These are phyloP conservation scores for Mobula birostris DNA, from an alignment of 2,113 vertebrate species.

Conservation along the genomic window DNA sequence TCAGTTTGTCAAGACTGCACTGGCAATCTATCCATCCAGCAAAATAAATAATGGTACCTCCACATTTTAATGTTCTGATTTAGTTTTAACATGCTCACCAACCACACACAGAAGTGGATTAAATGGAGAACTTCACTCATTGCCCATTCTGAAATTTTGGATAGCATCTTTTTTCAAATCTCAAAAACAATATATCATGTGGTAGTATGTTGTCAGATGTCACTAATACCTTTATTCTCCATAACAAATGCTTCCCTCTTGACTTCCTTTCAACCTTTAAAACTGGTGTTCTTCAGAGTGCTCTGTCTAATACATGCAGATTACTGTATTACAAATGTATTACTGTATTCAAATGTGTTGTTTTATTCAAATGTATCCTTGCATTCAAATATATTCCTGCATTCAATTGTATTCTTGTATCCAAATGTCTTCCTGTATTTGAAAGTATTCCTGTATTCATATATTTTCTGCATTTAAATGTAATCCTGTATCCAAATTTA, in stretches of 20 bases:
- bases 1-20: neutral
- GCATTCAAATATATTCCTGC: too few species aligned
- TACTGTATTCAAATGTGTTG: neutral
- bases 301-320: neutral
- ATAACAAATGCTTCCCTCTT: neutral
- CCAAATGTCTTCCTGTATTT: neutral
- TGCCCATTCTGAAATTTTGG: neutral
- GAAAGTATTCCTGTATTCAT: too few species aligned
- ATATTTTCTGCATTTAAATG: too few species aligned
- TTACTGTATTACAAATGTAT: too few species aligned
- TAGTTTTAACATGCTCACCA: neutral
- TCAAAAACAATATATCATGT: neutral
- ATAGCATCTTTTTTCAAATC: neutral
- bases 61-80: neutral
- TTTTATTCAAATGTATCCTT: too few species aligned
- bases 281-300: neutral
- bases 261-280: neutral
- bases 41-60: neutral
- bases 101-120: neutral
- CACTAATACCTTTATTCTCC: neutral
- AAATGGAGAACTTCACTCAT: neutral
- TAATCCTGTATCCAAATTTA: too few species aligned
- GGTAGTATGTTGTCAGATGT: neutral
- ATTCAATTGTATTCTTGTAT: too few species aligned
- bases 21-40: neutral